Base-by-base conservation (phyloP, 2,113 vertebrate species). In the Scopus umbretta region DNA sequence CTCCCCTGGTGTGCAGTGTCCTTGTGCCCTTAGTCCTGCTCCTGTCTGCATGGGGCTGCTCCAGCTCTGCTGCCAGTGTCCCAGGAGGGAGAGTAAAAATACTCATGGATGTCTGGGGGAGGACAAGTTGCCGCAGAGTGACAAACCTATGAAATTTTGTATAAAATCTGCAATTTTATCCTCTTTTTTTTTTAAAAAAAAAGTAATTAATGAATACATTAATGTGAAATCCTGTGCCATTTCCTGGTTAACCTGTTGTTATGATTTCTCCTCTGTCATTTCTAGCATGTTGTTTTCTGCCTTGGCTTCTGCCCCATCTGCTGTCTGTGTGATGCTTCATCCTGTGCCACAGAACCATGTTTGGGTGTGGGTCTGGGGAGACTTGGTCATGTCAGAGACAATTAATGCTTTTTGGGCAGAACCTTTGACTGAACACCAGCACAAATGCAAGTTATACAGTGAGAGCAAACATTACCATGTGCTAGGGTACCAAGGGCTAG, bases 261-360 rank as follows among this genome's bases (percentile, higher is more conserved):
- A 16, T 5, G 15, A 29, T 71, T 87, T 74, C 52, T 66, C 16
- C 45, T 72, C 34, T 22, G 23, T 45, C 0, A 0, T 63, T 63
- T n/a, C 59, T 47, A 32, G 15, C 13, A 30, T 2, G 4, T 3
- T 40, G 18, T 58, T 58, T 63, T n/a, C 32, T 79, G 79, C 26
- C 25, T 40, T 2, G 1, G 14, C 18, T 34, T 34, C 36, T 59
- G 27, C 50, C 65, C 50, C 11, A 6, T 30, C 13, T 2, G 7
- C 45, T 53, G 10, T 40, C 23, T 29, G 40, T 1, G 1, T 34
- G 34, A 45, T 13, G 53, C 42, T 56, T 42, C 6, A 4, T 45
- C 34, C 45, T 5, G 12, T 0, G 10, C 29, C 47, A 21, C 1
- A 5, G 47, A 63, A 40, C 63, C 5, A 3, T 2, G 10, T 36